These are phyloP conservation scores for Centropyge bicolor DNA, from an alignment of 2,797 vertebrate genomes.

Conservation along the genomic window DNA sequence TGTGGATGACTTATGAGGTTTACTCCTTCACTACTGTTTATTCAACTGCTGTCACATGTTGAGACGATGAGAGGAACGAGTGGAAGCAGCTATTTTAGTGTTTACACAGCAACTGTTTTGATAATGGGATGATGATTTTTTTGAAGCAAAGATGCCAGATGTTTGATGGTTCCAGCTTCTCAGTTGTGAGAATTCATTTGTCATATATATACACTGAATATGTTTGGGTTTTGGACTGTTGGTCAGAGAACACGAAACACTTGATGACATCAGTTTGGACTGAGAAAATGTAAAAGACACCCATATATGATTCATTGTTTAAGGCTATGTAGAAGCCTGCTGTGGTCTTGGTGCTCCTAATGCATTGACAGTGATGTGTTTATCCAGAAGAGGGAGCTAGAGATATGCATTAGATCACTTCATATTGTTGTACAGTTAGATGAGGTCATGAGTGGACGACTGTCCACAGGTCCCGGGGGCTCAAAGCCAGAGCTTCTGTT, in stretches of 20 bases:
- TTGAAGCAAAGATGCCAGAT: not conserved
- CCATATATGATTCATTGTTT: not conserved
- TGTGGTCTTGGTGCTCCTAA: not conserved
- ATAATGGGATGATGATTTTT: not conserved
- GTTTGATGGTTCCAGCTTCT: not conserved
- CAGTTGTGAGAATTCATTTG: not conserved
- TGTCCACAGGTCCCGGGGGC: not conserved
- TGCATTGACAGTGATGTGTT: not conserved
- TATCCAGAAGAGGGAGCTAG: constrained; percentile 71
- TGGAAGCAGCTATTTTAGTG: not conserved
- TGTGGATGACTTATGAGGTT: constrained; percentile 44
- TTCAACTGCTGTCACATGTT: not conserved
- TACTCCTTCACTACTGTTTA: constrained; percentile 9
- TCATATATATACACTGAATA: not conserved
- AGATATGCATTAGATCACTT: constrained; percentile 15
- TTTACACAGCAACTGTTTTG: not conserved
- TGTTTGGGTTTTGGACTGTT: not conserved
- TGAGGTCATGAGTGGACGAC: not conserved
- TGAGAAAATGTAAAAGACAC: not conserved
- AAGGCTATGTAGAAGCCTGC: not conserved
- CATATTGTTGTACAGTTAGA: not conserved
- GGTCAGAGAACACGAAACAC: not conserved
- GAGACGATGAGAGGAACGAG: not conserved
- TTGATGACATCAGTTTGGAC: not conserved
- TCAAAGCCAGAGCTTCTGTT: not conserved